A percentile compares a stretch with the other conserved stretches of the same genome.
These are phyloP conservation scores for Auanema freiburgensis DNA, from an alignment of 2,888 invertebrate species.

Conservation along the genomic window DNA sequence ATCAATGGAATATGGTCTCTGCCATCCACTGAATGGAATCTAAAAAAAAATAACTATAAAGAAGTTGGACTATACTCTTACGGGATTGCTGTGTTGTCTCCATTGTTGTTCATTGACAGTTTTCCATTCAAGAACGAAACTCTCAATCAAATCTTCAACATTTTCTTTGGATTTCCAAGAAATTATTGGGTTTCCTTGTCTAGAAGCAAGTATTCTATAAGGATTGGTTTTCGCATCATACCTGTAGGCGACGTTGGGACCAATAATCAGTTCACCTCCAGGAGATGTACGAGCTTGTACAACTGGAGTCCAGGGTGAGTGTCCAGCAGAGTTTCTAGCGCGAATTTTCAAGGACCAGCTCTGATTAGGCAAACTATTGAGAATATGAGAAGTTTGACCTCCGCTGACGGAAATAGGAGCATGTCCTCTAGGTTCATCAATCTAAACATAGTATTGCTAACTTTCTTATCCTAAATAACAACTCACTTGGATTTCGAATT, in stretches of 20 bases:
- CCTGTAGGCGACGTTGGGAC: conserved; percentile 54
- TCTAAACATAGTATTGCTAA: conserved; percentile 21
- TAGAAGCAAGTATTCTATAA: neutral
- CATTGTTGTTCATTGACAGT: conserved; percentile 50
- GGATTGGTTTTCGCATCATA: conserved; percentile 2
- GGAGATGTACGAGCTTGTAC: conserved; percentile 50
- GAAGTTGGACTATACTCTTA: conserved; percentile 7
- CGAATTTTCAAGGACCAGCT: conserved; percentile 58
- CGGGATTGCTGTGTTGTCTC: conserved; percentile 53
- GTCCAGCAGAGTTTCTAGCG: conserved; percentile 60
- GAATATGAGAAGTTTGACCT: conserved; percentile 59
- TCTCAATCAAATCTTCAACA: conserved; percentile 56
- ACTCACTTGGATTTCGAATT: conserved; percentile 47
- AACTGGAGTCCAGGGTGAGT: conserved; percentile 58
- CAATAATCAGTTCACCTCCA: conserved; percentile 60
- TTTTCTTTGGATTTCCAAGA: conserved; percentile 59
- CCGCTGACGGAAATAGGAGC: conserved; percentile 51
- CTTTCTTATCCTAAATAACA: neutral
- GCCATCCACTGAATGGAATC: conserved; percentile 59
- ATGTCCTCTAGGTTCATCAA: conserved; percentile 56
- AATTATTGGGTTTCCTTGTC: conserved; percentile 55
- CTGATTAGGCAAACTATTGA: conserved; percentile 58
- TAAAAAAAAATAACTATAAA: neutral
- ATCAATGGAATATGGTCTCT: conserved; percentile 61
- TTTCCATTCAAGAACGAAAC: conserved; percentile 60